Conservation (phyloP, 2,888 invertebrate genomes). For the Pogonocherus hispidulus region DNA sequence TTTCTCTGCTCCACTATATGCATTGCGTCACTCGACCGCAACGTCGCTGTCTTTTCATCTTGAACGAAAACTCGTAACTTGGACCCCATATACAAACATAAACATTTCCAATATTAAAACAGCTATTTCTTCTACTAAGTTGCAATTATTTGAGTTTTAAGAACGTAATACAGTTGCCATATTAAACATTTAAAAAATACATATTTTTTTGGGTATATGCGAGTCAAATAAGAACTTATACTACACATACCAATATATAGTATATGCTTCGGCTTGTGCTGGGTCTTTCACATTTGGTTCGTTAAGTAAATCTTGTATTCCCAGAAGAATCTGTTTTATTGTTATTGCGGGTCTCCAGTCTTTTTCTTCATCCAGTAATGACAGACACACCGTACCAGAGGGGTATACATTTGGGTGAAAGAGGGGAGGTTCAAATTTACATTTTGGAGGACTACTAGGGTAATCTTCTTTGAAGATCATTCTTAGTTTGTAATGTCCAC, state of each 20-base stretch:
- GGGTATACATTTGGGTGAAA: constrained; percentile 99
- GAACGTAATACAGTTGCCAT: no score
- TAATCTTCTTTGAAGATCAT: constrained; percentile 99
- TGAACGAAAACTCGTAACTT: no score
- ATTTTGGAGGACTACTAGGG: constrained; percentile 98
- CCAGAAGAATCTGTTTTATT: constrained; percentile 97
- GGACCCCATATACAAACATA: no score
- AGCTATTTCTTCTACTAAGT: no score
- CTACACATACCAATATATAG: constrained; percentile 90
- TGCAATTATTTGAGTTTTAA: no score
- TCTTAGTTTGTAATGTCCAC: constrained; percentile 93
- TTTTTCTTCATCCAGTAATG: constrained; percentile 96
- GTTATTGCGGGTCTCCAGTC: constrained; percentile 99
- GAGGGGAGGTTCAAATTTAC: constrained; percentile 98
- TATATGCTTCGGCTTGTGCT: constrained; percentile 99
- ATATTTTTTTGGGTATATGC: no score
- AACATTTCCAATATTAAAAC: no score
- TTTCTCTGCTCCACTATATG: no score
- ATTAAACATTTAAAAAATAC: no score
- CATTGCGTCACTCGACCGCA: no score
- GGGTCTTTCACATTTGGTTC: constrained; percentile 99
- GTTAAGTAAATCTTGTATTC: constrained; percentile 97
- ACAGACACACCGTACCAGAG: constrained; percentile 93
- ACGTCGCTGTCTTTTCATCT: no score
- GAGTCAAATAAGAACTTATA: no score